Percentiles rank a stretch among this genome's conserved stretches.
Evolutionary conservation across 2,797 vertebrate genomes (phyloP).

Genomic region (Taenioides sp.): DNA sequence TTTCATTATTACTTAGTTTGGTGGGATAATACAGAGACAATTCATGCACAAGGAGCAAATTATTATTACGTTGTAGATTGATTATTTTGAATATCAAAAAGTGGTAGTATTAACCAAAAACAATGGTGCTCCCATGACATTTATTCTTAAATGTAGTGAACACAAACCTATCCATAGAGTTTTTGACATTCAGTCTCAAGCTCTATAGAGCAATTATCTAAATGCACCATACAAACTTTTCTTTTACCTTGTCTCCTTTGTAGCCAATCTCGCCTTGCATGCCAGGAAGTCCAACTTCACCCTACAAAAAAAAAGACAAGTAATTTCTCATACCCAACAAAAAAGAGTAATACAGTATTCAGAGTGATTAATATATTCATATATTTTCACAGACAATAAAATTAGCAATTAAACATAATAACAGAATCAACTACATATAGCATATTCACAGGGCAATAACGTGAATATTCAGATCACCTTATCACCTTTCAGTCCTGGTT

Average conservation of each 20-base stretch:
- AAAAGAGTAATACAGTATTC: conserved; percentile 27
- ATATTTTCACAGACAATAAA: conserved; percentile 17
- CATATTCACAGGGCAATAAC: conserved; percentile 90
- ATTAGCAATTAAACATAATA: conserved; percentile 13
- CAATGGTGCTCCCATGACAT: no score
- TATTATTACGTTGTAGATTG: no score
- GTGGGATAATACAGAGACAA: no score
- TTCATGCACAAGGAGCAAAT: no score
- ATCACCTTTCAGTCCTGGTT: conserved; percentile 99
- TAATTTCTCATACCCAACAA: conserved; percentile 36
- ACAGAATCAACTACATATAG: conserved; percentile 73
- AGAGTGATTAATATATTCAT: not conserved
- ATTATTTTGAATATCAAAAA: no score
- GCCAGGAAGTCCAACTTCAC: conserved; percentile 90
- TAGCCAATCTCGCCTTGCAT: conserved; percentile 91
- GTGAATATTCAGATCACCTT: conserved; percentile 97
- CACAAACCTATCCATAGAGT: no score
- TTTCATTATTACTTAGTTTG: no score
- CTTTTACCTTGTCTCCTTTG: conserved; percentile 92
- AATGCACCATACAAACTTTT: conserved; percentile 2
- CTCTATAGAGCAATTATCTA: not conserved
- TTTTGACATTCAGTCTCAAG: not conserved
- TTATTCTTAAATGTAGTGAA: no score
- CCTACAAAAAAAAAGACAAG: conserved; percentile 73
- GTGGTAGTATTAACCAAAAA: no score